These are phyloP conservation scores for Myocastor coypus DNA, from an alignment of 2,113 vertebrate genomes.

Conservation along the genomic window DNA sequence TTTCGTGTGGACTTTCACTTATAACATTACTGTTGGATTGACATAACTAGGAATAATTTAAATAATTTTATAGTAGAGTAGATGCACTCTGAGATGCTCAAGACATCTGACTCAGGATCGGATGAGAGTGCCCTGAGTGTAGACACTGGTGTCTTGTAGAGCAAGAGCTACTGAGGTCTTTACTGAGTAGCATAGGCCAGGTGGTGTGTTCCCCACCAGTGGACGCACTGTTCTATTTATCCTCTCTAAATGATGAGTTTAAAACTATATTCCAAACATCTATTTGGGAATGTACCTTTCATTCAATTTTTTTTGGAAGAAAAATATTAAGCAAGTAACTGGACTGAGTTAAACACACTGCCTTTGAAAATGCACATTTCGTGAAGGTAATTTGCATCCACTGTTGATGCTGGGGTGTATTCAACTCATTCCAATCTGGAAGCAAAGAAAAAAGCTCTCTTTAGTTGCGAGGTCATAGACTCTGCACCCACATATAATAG, in stretches of 20 bases:
- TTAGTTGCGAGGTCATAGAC: background rate
- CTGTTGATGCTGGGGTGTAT: background rate
- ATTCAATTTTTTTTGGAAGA: background rate
- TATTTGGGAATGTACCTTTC: background rate
- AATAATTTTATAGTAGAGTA: background rate
- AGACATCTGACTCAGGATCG: background rate
- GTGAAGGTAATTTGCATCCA: background rate
- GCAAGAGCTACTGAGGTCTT: background rate
- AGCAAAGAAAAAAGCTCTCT: background rate
- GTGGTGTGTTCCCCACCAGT: background rate
- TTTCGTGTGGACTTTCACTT: background rate
- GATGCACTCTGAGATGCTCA: background rate
- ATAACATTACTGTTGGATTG: background rate
- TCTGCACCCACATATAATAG: background rate
- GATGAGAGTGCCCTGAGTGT: background rate
- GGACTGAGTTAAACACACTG: background rate
- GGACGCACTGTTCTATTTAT: background rate
- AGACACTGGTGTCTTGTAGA: background rate
- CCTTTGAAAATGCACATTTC: background rate
- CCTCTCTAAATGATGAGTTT: background rate
- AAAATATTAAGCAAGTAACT: background rate
- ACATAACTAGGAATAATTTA: background rate
- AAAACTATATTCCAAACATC: background rate
- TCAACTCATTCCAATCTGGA: background rate
- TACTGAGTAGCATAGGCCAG: background rate